Evolutionary conservation across 2,797 vertebrate genomes (phyloP), one percentile per base, ranked within the genome.

Genomic region (Acipenser transmontanus): DNA sequence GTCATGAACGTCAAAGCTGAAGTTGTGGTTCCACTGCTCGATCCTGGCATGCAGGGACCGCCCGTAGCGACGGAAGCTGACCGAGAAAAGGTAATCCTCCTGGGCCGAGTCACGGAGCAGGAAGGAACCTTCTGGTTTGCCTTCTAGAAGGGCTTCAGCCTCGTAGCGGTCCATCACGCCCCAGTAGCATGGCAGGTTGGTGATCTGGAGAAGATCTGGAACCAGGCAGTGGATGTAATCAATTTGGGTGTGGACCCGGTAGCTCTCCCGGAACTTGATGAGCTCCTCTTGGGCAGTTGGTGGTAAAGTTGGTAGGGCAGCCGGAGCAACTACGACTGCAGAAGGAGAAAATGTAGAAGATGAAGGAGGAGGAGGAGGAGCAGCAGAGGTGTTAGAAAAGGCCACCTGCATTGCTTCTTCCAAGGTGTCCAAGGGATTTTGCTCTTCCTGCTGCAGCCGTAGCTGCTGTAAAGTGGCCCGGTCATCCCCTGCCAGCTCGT

Each of bases 1-100:
- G 78, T 93, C 91, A 6, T 93, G 92, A 13, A 92, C 92, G 1
- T 93, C 91, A 0, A 93, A 93, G 83, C 93, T 94, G 68, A 94
- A 94, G 49, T 92, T 91, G 82, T 93, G 91, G 74, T 93, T 93
- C 91, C 91, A 93, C 79, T 93, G 91, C 75, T 93, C 92, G 0
- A 93, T 90, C 51, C 92, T 89, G 0, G 92, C 91, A 0, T 94
- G 92, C 1, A 93, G 84, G 0, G 93, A 93, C 69, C 92, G 91
- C 48, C 92, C 88, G 1, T 91, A 92, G 67, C 91, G 88, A 1
- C 92, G 90, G 83, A 94, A 94, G 79, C 92, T 94, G 17, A 93
- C 92, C 0, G 93, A 93, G 78, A 94, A 93, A 62, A 93, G 89
- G 78, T 93, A 93, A 76, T 93, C 92, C 61, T 94, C 92, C 74